Base-by-base conservation (phyloP, 2,113 vertebrate genomes). In the Anarhynchus alexandrinus region DNA sequence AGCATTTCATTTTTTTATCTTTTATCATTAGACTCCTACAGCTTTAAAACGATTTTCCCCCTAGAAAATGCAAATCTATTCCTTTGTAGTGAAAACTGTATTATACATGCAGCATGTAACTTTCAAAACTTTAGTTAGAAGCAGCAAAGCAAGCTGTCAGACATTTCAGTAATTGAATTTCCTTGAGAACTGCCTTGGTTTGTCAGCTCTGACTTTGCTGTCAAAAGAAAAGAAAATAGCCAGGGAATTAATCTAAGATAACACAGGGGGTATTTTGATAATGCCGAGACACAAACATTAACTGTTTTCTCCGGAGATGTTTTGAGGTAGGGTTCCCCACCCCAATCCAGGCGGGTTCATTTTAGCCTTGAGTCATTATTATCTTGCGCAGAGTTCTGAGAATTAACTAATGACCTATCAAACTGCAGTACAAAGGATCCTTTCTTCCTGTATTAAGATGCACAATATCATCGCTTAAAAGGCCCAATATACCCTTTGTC, bases 131-230 rank as follows among this genome's bases (percentile, higher is more conserved):
- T 98, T 90, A 95, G 97, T 96, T 95, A 97, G 95, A 97, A 95
- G 94, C 95, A 98, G 97, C 72, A 97, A 97, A 97, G 94, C 93
- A 95, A 97, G 94, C 97, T 98, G 98, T 98, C 97, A 98, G 95
- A 97, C 92, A 95, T 97, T 98, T 97, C 95, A 95, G 97, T 98
- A 98, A 98, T 97, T 98, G 96, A 98, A 98, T 98, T 98, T 98
- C 97, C 97, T 96, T 97, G 97, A 98, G 97, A 97, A 97, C 93
- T 97, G 96, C 96, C 94, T 97, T 93, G 90, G 97, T 95, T 97
- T 98, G 97, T 98, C 97, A 98, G 98, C 86, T 97, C 97, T 97
- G 96, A 98, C 97, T 98, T 97, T 93, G 95, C 97, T 97, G 97
- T 98, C 97, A 98, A 96, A 98, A 97, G 93, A 96, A 98, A 97